Evolutionary conservation across 64 coral and sea anemone genomes (phyloP).

Genomic region (Stylophora pistillata): DNA sequence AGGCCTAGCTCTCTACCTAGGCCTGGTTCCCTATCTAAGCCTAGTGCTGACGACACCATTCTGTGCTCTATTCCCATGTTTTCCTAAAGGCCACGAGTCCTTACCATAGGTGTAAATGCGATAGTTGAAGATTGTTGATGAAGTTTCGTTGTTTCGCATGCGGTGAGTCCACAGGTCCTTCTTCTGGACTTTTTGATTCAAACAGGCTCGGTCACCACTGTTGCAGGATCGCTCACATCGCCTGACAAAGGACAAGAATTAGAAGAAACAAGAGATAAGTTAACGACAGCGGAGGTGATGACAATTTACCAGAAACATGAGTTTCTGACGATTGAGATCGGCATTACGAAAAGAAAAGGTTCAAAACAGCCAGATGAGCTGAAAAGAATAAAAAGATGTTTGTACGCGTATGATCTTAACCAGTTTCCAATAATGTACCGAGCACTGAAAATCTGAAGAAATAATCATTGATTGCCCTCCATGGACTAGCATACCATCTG

Average conservation of each 20-base stretch:
- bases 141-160: neutral
- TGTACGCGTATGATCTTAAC: too few species aligned
- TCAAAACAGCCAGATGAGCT: too few species aligned
- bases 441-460: too few species aligned
- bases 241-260: neutral
- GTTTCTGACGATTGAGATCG: neutral
- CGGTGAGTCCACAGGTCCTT: slow-evolving; percentile 36
- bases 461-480: too few species aligned
- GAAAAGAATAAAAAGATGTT: too few species aligned
- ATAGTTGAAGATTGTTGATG: slow-evolving; percentile 24
- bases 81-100: neutral
- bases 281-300: neutral
- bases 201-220: neutral
- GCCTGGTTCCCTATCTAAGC: too few species aligned
- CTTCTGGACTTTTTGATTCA: slow-evolving; percentile 20
- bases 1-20: too few species aligned
- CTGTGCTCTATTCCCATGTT: neutral
- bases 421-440: too few species aligned
- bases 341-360: neutral
- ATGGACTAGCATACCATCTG: too few species aligned
- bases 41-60: too few species aligned
- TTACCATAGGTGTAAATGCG: slow-evolving; percentile 47
- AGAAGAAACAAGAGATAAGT: neutral
- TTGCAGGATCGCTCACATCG: slow-evolving; percentile 21
- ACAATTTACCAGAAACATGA: too few species aligned